Percentiles rank a stretch among this genome's conserved stretches.
phyloP scores from a whole-genome alignment of 2,113 vertebrate species.

The Loxodonta africana region DNA sequence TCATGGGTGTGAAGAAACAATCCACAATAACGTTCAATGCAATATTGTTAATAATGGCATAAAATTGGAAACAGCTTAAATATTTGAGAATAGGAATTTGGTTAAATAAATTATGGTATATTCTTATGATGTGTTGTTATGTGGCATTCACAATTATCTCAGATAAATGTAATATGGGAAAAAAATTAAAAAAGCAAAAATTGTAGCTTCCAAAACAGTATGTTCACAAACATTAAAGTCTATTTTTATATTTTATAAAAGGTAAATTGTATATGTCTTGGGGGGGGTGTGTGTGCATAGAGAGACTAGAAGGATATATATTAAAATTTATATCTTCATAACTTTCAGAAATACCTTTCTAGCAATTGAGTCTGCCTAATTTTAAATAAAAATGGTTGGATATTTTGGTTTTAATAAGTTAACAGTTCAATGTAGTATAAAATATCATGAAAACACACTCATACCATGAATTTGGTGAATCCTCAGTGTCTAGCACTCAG shows the following conservation, averaged over 20 bases:
- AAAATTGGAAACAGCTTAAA: constrained; percentile 13
- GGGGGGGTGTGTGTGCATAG: neutral
- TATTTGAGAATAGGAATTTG: neutral
- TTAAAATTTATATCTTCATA: neutral
- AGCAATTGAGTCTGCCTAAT: neutral
- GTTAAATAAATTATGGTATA: too few species aligned
- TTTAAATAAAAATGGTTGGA: neutral
- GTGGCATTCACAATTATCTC: constrained; percentile 13
- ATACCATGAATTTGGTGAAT: neutral
- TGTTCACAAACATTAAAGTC: neutral
- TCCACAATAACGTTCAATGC: neutral
- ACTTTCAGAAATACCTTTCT: constrained; percentile 31
- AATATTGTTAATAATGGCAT: neutral
- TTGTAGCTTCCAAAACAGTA: neutral
- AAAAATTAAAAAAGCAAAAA: neutral
- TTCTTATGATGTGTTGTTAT: neutral
- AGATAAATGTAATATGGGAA: constrained; percentile 22
- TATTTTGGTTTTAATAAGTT: constrained; percentile 37
- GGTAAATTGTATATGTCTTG: neutral
- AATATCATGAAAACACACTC: constrained; percentile 45
- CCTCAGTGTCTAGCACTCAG: neutral
- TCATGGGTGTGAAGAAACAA: neutral
- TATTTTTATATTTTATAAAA: constrained; percentile 25
- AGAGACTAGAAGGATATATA: neutral
- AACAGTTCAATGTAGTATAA: neutral